Conservation (phyloP, 1,140 invertebrate genomes). For the Hyles vespertilio region DNA sequence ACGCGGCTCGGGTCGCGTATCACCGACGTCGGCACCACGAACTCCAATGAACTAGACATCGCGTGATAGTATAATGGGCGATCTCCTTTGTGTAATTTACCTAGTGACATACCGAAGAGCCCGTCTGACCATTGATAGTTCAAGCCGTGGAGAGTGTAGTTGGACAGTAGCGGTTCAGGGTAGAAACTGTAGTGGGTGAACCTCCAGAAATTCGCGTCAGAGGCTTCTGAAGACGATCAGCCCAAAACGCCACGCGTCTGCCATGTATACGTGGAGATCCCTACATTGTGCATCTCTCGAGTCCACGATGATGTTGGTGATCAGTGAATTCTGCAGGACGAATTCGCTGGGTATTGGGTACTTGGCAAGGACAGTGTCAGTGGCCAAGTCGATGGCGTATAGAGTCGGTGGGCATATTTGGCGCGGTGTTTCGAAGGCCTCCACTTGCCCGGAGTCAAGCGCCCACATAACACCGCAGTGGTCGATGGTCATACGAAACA, state of each 20-base stretch:
- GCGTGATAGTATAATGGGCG: constrained; percentile 85
- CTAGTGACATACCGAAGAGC: constrained; percentile 85
- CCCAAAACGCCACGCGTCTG: constrained; percentile 86
- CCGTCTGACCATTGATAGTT: constrained; percentile 89
- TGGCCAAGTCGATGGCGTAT: constrained; percentile 82
- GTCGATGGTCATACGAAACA: constrained; percentile 85
- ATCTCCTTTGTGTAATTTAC: constrained; percentile 77
- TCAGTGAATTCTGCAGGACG: constrained; percentile 83
- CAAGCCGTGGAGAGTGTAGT: constrained; percentile 82
- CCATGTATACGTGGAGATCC: constrained; percentile 82
- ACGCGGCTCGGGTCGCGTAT: constrained; percentile 79
- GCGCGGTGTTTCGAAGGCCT: constrained; percentile 80
- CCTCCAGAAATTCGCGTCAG: constrained; percentile 81
- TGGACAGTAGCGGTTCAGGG: constrained; percentile 84
- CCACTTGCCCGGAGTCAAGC: constrained; percentile 84
- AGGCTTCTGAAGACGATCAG: constrained; percentile 81
- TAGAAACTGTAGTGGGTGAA: constrained; percentile 85
- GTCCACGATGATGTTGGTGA: constrained; percentile 85
- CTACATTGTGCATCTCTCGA: constrained; percentile 80
- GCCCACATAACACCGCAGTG: constrained; percentile 85
- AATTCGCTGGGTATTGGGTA: constrained; percentile 81
- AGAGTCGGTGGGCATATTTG: constrained; percentile 85
- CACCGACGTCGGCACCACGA: constrained; percentile 81
- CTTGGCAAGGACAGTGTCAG: constrained; percentile 78
- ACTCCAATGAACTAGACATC: constrained; percentile 86